Percentiles rank a stretch among this genome's conserved stretches.
Evolutionary conservation across 2,113 vertebrate genomes (phyloP).

Genomic region (Meles meles): DNA sequence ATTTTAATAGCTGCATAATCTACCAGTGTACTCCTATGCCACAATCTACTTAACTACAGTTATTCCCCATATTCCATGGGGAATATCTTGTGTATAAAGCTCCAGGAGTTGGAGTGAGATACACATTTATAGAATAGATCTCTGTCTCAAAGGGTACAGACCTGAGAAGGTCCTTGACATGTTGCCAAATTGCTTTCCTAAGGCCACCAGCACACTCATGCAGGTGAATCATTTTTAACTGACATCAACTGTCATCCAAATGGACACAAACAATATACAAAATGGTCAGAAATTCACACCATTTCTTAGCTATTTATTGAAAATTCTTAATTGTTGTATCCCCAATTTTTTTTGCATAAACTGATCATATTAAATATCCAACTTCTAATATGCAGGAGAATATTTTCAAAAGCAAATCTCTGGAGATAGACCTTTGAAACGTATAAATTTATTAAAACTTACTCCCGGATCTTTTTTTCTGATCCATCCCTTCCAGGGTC

Average conservation of each 20-base stretch:
- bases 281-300: slow-evolving; percentile 28
- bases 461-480: slow-evolving; percentile 99
- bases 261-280: neutral
- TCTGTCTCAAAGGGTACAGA: neutral
- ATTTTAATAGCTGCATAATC: neutral
- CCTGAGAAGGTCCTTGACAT: neutral
- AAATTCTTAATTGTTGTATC: neutral
- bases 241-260: neutral
- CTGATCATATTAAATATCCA: slow-evolving; percentile 1
- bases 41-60: neutral
- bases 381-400: slow-evolving; percentile 10
- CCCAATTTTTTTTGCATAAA: slow-evolving; percentile 2
- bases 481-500: slow-evolving; percentile 94
- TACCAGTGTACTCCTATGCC: neutral
- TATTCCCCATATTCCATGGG: too few relatives aligned
- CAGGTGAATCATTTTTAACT: slow-evolving; percentile 27
- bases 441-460: slow-evolving; percentile 74
- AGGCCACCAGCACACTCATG: neutral
- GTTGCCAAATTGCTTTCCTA: neutral
- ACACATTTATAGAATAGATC: neutral
- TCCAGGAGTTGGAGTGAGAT: neutral
- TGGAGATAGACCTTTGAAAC: neutral
- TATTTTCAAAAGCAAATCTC: neutral
- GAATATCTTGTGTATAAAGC: slow-evolving; percentile 15
- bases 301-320: neutral